phyloP scores from a whole-genome alignment of 2,888 invertebrate species.

The Eumerus sabulonum region DNA sequence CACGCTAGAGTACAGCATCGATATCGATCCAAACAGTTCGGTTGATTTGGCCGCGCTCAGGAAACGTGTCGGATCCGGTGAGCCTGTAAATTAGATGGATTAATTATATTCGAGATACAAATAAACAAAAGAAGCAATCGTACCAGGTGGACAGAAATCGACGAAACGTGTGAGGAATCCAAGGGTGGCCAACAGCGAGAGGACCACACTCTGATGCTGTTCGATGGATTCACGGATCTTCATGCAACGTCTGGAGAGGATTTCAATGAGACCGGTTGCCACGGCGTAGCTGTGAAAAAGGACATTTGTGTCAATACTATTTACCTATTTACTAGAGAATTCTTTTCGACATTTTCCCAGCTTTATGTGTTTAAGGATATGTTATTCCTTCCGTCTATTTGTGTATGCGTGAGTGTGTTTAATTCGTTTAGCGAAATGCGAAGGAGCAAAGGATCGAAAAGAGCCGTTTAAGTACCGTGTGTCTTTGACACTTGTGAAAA shows the following conservation, averaged over 20 bases:
- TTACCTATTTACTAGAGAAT: too few species aligned
- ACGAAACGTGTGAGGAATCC: conserved; percentile 78
- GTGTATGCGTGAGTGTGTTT: conserved; percentile 22
- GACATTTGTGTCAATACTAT: conserved; percentile 71
- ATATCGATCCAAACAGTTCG: conserved; percentile 78
- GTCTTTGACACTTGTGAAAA: conserved; percentile 80
- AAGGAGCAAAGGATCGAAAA: conserved; percentile 42
- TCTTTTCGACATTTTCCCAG: neutral
- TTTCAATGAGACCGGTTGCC: conserved; percentile 89
- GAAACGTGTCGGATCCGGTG: conserved; percentile 77
- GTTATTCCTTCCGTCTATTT: too few species aligned
- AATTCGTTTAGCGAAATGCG: conserved; percentile 66
- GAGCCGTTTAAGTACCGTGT: conserved; percentile 78
- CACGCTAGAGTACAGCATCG: conserved; percentile 77
- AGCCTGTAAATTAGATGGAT: conserved; percentile 72
- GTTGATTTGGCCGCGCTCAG: conserved; percentile 77
- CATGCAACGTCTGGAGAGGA: conserved; percentile 85
- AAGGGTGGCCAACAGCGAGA: conserved; percentile 78
- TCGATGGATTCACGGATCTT: conserved; percentile 84
- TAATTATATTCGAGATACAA: conserved; percentile 38
- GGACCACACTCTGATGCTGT: conserved; percentile 77
- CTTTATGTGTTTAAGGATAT: neutral
- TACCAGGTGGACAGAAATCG: conserved; percentile 78
- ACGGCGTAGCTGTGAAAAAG: conserved; percentile 85
- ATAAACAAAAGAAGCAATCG: too few species aligned